Base-by-base conservation (phyloP, 2,797 vertebrate genomes). In the Bovichtus diacanthus region DNA sequence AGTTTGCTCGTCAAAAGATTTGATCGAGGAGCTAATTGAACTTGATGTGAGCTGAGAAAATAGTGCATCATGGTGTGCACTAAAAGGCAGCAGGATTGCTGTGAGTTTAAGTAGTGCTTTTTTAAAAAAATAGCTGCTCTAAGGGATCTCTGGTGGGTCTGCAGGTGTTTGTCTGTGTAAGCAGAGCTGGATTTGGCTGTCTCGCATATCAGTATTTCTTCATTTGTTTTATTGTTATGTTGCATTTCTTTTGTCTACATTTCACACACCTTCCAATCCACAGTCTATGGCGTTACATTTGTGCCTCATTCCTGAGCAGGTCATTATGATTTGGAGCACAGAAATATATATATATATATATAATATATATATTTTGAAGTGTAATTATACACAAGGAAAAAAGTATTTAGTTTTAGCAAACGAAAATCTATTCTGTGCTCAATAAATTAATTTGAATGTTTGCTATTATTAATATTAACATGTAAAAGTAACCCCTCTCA, bases 21-120 rank as follows among this genome's bases (percentile, higher is more conserved):
- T 83, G 80, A 92, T 88, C 70, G 51, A 0, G n/a, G 66, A 64
- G 43, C 69, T 90, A 88, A 91, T 89, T 87, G 74, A 85, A 86
- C 63, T 70, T 87, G 87, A 91, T 80, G 12, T 69, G 73, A 85
- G 81, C 49, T 2, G 34, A 66, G 73, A 80, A 11, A 76, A 47
- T 85, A 91, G 85, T 88, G 86, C 79, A 84, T 80, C 74, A 29
- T 31, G 58, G 79, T 70, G 75, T 34, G 80, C n/a, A n/a, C 27
- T 53, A 21, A 38, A 68, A 60, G 74, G 68, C 74, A 70, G 66
- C 12, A 19, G 60, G 62, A 63, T 38, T 31, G 55, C 78, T 64
- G 21, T 3, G 47, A 60, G 69, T 78, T 62, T 72, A 29, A 74
- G 25, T 70, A 67, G 69, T 66, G 60, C 81, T 83, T 72, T 85